A percentile compares a stretch with the other conserved stretches of the same genome.
phyloP scores from a whole-genome alignment of 2,888 invertebrate genomes.

The Mesochorus sp. region DNA sequence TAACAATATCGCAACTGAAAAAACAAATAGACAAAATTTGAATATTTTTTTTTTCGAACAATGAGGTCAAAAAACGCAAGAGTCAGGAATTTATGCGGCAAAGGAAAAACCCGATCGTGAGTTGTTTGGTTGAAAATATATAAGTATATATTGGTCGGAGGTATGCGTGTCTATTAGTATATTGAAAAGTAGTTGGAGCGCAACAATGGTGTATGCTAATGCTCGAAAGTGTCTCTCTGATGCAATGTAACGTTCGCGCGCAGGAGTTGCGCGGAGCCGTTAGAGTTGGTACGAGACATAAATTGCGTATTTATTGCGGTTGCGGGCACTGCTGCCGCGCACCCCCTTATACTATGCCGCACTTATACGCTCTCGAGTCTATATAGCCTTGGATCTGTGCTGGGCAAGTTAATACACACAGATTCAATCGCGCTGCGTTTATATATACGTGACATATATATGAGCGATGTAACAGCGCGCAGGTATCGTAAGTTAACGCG shows the following conservation, averaged over 20 bases:
- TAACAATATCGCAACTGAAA: too few species aligned
- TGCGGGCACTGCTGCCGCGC: constrained; percentile 25
- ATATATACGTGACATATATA: not conserved
- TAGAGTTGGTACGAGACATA: constrained; percentile 68
- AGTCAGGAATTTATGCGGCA: too few species aligned
- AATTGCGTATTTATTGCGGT: constrained; percentile 74
- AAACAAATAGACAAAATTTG: too few species aligned
- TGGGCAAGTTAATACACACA: constrained; percentile 9
- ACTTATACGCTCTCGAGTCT: constrained; percentile 36
- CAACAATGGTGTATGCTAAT: constrained; percentile 74
- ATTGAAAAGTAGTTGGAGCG: too few species aligned
- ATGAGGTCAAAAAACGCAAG: too few species aligned
- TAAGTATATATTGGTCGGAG: too few species aligned
- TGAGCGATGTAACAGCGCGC: constrained; percentile 33
- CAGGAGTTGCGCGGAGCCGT: constrained; percentile 59
- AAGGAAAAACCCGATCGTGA: too few species aligned
- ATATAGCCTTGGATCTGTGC: constrained; percentile 67
- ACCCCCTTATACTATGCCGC: constrained; percentile 53
- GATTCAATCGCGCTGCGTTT: not conserved
- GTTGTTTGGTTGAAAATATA: too few species aligned
- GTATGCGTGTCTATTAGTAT: too few species aligned
- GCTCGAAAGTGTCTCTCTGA: constrained; percentile 74
- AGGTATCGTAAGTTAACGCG: constrained; percentile 1
- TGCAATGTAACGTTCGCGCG: constrained; percentile 72
- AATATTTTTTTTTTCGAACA: too few species aligned